Conservation (phyloP, 2,113 vertebrate species). For the Climacteris rufus region DNA sequence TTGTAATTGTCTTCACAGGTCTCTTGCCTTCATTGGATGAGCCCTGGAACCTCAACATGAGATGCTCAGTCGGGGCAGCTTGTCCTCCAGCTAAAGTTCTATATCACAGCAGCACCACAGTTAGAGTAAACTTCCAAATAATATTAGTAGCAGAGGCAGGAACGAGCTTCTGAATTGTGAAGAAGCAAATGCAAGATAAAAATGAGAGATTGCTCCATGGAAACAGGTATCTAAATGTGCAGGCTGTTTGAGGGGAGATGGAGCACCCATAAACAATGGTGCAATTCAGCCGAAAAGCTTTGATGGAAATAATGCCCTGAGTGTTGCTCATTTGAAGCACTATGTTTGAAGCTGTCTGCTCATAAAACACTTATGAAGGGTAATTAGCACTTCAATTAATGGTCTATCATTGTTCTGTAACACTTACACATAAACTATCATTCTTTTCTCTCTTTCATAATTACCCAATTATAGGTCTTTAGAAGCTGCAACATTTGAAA, state of each 20-base stretch:
- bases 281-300: background rate
- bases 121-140: background rate
- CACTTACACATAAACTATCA: background rate
- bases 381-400: slow-evolving; percentile 63
- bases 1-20: background rate
- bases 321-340: background rate
- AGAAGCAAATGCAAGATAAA: background rate
- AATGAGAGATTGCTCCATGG: background rate
- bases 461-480: slow-evolving; percentile 37
- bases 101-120: background rate
- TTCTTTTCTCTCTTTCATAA: slow-evolving; percentile 24
- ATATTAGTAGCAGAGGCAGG: background rate
- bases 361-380: slow-evolving; percentile 25
- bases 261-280: background rate
- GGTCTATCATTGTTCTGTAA: slow-evolving; percentile 37
- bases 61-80: background rate
- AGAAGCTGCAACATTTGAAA: background rate
- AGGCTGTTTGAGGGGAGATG: background rate
- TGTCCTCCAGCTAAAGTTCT: background rate
- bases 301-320: background rate
- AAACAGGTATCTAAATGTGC: background rate
- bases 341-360: background rate
- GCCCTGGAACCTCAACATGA: background rate
- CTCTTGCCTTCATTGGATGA: background rate
- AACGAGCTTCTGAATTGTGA: background rate